These are phyloP conservation scores for Glossosoma conforme DNA, from an alignment of 1,140 invertebrate genomes.

Conservation along the genomic window DNA sequence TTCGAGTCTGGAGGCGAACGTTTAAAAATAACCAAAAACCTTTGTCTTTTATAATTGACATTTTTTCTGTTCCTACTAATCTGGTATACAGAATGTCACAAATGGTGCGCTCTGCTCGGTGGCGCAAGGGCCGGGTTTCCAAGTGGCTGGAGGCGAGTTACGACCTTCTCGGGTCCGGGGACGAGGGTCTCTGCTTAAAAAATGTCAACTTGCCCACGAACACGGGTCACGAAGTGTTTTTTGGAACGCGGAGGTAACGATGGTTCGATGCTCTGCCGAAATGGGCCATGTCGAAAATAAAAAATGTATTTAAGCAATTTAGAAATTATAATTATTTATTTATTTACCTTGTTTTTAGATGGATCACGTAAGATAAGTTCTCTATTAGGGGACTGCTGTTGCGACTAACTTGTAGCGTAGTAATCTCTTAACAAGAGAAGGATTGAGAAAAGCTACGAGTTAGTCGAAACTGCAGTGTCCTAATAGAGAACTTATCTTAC, in stretches of 20 bases:
- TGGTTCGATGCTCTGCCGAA: too few species aligned
- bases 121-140: background rate
- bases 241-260: slow-evolving; percentile 14
- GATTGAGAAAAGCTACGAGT: too few species aligned
- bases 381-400: too few species aligned
- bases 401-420: too few species aligned
- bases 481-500: too few species aligned
- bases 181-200: slow-evolving; percentile 25
- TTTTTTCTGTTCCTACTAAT: slow-evolving; percentile 32
- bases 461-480: too few species aligned
- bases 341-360: too few species aligned
- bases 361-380: too few species aligned
- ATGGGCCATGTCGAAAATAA: too few species aligned
- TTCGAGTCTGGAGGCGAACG: slow-evolving; percentile 2
- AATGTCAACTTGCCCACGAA: slow-evolving; percentile 30
- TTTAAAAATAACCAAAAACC: slow-evolving; percentile 30
- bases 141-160: slow-evolving; percentile 6
- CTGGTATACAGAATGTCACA: slow-evolving; percentile 28
- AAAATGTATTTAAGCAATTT: too few species aligned
- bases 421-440: too few species aligned
- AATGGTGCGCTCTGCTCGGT: slow-evolving; percentile 9
- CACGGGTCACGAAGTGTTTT: slow-evolving; percentile 30
- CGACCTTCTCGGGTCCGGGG: slow-evolving; percentile 12
- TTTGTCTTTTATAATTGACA: slow-evolving; percentile 34
- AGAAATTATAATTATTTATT: too few species aligned